Conservation (phyloP, 2,797 vertebrate genomes). For the Enteromius viviparus region DNA sequence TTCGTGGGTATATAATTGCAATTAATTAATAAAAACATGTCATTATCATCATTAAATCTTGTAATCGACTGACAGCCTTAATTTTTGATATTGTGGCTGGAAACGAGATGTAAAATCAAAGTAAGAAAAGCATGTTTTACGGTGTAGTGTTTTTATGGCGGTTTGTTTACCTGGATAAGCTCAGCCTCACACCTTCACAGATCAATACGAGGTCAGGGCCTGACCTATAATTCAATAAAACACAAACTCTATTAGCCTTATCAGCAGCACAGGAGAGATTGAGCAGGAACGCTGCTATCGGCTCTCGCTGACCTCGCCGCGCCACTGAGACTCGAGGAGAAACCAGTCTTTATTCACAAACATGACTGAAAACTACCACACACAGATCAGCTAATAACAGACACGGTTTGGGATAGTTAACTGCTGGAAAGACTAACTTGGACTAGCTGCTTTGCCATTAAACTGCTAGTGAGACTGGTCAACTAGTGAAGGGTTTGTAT, state of each 20-base stretch:
- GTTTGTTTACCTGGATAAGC: conserved; percentile 6
- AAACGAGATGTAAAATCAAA: too few relatives aligned
- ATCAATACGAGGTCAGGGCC: conserved; percentile 12
- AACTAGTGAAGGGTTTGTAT: not conserved
- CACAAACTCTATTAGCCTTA: conserved; percentile 26
- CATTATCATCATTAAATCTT: too few relatives aligned
- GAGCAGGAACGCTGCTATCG: not conserved
- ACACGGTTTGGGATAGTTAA: not conserved
- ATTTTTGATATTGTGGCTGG: too few relatives aligned
- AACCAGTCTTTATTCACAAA: not conserved
- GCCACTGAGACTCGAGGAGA: not conserved
- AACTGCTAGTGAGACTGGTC: not conserved
- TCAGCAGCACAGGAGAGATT: conserved; percentile 25
- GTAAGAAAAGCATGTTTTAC: too few relatives aligned
- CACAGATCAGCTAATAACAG: not conserved
- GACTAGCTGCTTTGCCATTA: not conserved
- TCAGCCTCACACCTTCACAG: conserved; percentile 9
- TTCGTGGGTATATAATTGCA: too few relatives aligned
- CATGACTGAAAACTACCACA: not conserved
- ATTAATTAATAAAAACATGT: too few relatives aligned
- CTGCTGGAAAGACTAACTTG: not conserved
- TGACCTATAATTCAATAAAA: conserved; percentile 32
- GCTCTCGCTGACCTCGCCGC: conserved; percentile 25
- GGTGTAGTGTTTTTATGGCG: not conserved
- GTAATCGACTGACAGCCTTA: too few relatives aligned